A percentile compares a stretch with the other conserved stretches of the same genome.
These are phyloP conservation scores for Diorhabda elongata DNA, from an alignment of 1,140 invertebrate genomes.

Conservation along the genomic window DNA sequence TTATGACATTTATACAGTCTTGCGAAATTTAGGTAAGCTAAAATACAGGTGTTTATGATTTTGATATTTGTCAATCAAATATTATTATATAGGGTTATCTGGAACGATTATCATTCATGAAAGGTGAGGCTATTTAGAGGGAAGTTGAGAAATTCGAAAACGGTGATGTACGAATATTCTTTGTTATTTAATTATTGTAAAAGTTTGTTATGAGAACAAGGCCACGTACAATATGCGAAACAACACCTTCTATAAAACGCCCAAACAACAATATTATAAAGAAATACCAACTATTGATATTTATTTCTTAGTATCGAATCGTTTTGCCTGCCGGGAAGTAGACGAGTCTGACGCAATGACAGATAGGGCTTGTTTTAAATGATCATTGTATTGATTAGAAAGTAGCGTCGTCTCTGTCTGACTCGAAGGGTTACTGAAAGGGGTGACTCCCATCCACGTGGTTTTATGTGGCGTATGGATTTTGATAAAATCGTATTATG, in stretches of 20 bases:
- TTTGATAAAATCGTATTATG: too few species aligned
- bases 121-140: not conserved
- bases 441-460: not conserved
- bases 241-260: not conserved
- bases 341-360: not conserved
- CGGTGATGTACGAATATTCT: not conserved
- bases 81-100: not conserved
- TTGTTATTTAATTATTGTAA: not conserved
- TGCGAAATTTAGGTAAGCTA: conserved; percentile 11
- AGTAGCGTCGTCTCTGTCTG: not conserved
- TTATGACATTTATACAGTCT: not conserved
- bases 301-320: not conserved
- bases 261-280: too few species aligned
- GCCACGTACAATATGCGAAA: not conserved
- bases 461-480: not conserved
- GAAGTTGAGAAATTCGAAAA: not conserved
- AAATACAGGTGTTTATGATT: conserved; percentile 6
- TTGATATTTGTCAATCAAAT: not conserved
- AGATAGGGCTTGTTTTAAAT: not conserved
- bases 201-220: not conserved
- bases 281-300: not conserved
- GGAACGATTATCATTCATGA: not conserved
- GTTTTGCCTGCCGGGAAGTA: not conserved
- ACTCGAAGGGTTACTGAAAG: not conserved
- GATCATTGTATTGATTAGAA: not conserved